Conservation (phyloP, 2,113 vertebrate species). For the Archilochus colubris region DNA sequence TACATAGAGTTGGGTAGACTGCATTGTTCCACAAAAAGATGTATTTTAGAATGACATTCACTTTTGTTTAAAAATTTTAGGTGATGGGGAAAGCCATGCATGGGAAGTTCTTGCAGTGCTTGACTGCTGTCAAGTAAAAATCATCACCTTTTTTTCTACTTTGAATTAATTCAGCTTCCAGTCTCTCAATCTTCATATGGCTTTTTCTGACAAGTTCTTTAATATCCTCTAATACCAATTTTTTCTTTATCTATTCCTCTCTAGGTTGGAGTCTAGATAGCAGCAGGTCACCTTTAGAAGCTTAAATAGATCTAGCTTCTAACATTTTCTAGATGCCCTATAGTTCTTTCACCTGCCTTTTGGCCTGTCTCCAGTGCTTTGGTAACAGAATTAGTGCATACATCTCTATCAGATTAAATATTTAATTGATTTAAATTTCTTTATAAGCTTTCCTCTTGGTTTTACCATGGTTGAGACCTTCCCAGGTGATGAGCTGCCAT, state of each 20-base stretch:
- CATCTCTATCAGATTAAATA: neutral
- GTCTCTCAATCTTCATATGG: neutral
- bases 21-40: neutral
- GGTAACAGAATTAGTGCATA: neutral
- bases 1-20: neutral
- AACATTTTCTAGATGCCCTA: neutral
- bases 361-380: neutral
- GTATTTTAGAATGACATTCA: neutral
- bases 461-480: neutral
- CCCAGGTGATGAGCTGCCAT: neutral
- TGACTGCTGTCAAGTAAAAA: neutral
- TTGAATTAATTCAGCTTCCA: neutral
- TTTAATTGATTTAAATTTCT: conserved; percentile 2
- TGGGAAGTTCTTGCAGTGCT: neutral
- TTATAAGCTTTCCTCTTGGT: neutral
- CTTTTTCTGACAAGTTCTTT: neutral
- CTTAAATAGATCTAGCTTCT: neutral
- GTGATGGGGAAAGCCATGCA: neutral
- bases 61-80: neutral
- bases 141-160: neutral
- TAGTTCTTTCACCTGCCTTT: neutral
- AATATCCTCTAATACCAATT: neutral
- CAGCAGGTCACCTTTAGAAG: neutral
- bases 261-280: neutral
- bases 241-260: neutral